Conservation (phyloP, 2,888 invertebrate genomes). For the Ommatoiulus sabulosus region DNA sequence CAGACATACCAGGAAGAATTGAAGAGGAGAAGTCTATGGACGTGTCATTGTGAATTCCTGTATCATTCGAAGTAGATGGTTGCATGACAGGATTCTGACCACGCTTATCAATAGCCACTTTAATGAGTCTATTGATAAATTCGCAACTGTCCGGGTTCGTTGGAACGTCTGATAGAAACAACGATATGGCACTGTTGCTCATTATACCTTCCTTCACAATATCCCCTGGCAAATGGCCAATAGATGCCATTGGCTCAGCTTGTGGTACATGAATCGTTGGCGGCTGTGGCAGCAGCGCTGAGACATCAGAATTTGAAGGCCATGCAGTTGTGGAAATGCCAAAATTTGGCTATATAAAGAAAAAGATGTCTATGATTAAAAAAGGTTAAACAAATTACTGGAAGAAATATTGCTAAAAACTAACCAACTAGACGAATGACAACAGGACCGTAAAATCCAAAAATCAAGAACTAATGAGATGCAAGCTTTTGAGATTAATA, state of each 20-base stretch:
- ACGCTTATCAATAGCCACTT: neutral
- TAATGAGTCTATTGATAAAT: neutral
- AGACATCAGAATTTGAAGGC: neutral
- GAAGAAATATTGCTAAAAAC: no score
- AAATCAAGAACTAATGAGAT: no score
- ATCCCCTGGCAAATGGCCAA: neutral
- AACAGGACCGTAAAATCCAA: no score
- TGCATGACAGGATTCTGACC: neutral
- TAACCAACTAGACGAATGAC: no score
- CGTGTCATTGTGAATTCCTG: neutral
- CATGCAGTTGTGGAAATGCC: neutral
- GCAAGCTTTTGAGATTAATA: no score
- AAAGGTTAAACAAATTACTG: no score
- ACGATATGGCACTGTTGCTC: constrained; percentile 35
- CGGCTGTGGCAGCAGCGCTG: neutral
- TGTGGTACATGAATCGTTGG: neutral
- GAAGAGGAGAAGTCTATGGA: neutral
- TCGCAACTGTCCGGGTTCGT: neutral
- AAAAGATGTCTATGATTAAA: neutral
- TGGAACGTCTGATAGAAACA: neutral
- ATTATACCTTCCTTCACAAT: neutral
- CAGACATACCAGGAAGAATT: neutral
- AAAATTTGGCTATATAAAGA: neutral
- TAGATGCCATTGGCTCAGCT: neutral
- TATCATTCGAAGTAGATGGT: neutral